phyloP scores from a whole-genome alignment of 2,113 vertebrate species.

The Pagrus major region DNA sequence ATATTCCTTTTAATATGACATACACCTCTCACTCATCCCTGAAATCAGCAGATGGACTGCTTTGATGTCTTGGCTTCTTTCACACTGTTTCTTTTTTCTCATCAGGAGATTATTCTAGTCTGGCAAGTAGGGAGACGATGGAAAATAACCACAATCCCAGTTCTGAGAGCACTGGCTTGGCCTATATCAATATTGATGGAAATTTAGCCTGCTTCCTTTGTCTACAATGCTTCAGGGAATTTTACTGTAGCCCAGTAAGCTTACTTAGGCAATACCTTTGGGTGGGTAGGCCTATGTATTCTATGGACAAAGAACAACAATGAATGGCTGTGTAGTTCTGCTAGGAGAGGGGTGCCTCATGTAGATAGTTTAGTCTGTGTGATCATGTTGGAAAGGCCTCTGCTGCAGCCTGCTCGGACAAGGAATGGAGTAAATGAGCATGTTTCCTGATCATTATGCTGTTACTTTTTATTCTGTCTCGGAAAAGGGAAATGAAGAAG shows the following conservation, averaged over 20 bases:
- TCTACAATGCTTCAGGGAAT: constrained; percentile 74
- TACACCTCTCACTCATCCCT: constrained; percentile 19
- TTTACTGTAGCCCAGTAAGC: constrained; percentile 75
- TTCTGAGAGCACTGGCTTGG: constrained; percentile 69
- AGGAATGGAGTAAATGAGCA: constrained; percentile 32
- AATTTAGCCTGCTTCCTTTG: constrained; percentile 77
- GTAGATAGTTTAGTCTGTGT: constrained; percentile 58
- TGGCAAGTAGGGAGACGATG: constrained; percentile 65
- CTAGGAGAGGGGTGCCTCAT: constrained; percentile 64
- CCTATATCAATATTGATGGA: constrained; percentile 81
- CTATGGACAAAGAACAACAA: constrained; percentile 74
- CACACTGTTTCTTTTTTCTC: constrained; percentile 63
- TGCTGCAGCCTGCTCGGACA: constrained; percentile 29
- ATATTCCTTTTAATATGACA: constrained; percentile 37
- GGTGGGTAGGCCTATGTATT: constrained; percentile 70
- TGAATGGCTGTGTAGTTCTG: constrained; percentile 64
- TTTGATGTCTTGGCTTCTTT: constrained; percentile 70
- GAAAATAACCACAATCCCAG: constrained; percentile 76
- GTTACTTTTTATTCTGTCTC: constrained; percentile 1
- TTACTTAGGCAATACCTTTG: constrained; percentile 81
- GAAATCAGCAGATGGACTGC: constrained; percentile 53
- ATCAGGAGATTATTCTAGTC: constrained; percentile 73
- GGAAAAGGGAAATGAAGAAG: constrained; percentile 21
- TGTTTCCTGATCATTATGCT: constrained; percentile 27
- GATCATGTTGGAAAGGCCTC: constrained; percentile 38